Base-by-base conservation (phyloP, 2,113 vertebrate genomes). In the Cyanoramphus novaezelandiae region DNA sequence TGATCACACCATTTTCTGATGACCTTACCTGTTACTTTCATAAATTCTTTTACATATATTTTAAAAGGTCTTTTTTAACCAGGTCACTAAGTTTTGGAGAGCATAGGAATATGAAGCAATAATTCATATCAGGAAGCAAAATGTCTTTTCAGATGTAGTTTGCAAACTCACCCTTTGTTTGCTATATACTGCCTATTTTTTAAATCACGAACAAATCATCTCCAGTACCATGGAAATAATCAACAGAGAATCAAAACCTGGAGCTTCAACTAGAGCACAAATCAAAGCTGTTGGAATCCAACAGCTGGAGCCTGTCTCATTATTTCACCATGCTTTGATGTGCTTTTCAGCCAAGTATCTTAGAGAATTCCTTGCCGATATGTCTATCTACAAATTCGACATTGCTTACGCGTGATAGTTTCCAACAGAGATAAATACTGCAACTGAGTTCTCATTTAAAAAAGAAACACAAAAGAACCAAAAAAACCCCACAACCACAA, bases 231-330 rank as follows among this genome's bases (percentile, higher is more conserved):
- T 96, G 96, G 97, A 98, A 98, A 98, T 98, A 98, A 98, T 98
- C 98, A 98, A 98, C 97, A 97, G 83, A 97, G 96, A 97, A 98
- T 98, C 97, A 98, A 98, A 98, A 98, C 97, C 97, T 97, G 97
- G 96, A 97, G 97, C 93, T 98, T 97, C 97, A 97, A 94, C 95
- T 97, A 84, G 93, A 98, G 96, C 95, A 97, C 95, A 98, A 98
- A 98, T 98, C 98, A 98, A 98, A 98, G 97, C 98, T 97, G 97
- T 97, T 97, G 97, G 98, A 98, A 96, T 98, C 96, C 98, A 98
- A 97, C 98, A 98, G 98, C 98, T 98, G 98, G 98, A 98, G 98
- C 92, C 93, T 95, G 96, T 98, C 98, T 98, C 98, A 98, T 98
- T 98, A 98, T 98, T 98, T 98, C 94, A 72, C 89, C 43, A 13